Base-by-base conservation (phyloP, 2,888 invertebrate species). In the Pyrocoelia pectoralis region DNA sequence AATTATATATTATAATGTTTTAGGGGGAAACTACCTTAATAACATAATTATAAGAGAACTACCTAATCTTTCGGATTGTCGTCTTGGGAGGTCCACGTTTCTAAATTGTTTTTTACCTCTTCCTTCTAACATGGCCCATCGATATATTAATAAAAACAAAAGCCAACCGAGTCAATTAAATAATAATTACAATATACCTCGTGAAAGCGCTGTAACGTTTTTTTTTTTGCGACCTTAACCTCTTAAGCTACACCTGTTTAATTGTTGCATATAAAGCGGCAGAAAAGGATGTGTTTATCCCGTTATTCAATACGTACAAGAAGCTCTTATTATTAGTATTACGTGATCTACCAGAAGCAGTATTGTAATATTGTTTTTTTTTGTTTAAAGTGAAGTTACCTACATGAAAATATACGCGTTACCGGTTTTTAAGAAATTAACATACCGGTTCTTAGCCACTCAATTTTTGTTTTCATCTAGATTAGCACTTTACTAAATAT, bases 201-300 rank as follows among this genome's bases (percentile, higher is more conserved):
- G 41, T 38, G 48, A 60, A 60, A 54, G 51, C 51, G 24, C 29
- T n/a, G n/a, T n/a, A n/a, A n/a, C n/a, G n/a, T n/a, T n/a, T n/a
- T n/a, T n/a, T 41, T 61, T 61, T 49, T 33, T 19, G 29, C 52
- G 56, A 49, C 62, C 62, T 62, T 62, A 62, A 62, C 62, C 62
- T 57, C 52, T 48, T 62, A 48, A 38, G 46, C 14, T 49, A 57
- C 62, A 62, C 62, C 62, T 62, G 62, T 62, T 62, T 56, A 62
- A 62, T 62, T 62, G 62, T 57, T 56, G 18, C 56, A 52, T 54
- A 52, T 52, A 50, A 19, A 50, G 56, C 46, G 51, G 52, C 51
- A 19, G 54, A 15, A 18, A 24, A 24, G 4, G 18, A 14, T 41
- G 4, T 29, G 24, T 50, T 17, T 29, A 14, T 43, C 28, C 58